Base-by-base conservation (phyloP, 1,140 invertebrate genomes). In the Drosophila carrolli region DNA sequence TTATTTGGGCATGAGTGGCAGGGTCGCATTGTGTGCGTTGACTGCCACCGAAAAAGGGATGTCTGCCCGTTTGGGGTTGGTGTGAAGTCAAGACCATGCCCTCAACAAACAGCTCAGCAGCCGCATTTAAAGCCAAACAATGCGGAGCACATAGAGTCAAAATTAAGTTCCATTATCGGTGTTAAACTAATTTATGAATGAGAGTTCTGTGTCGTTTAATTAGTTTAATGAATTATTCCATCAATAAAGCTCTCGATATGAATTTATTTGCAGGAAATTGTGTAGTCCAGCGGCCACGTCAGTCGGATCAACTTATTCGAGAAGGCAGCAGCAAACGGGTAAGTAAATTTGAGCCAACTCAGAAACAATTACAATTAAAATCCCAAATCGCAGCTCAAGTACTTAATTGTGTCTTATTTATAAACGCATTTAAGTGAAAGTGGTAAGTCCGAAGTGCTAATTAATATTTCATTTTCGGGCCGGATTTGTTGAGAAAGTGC, bases 281-380 rank as follows among this genome's bases (percentile, higher is more conserved):
- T 92, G 95, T 96, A 44, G 95, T 97, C 46, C 96, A 96, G 93
- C 95, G 96, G 81, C 95, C 95, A 27, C 95, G 95, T 55, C 94
- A 96, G 81, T 94, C 94, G 14, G 95, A 95, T 92, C 95, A 96
- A 91, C 94, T 95, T 68, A 96, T 96, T 76, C 93, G 94, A 57
- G 96, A 96, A 90, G 95, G 95, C 66, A 95, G 94, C 90, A 95
- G 95, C 71, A 96, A 95, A 91, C 93, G 96, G 93, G 96, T 96
- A 93, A 95, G 95, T 71, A 23, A 44, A 44, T 53, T 14, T 32
- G 14, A 11, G 6, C 7, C 11, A 53, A 44, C 19, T 43, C 58
- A 19, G 13, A 50, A 7, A 23, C 32, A 59, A 13, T 50, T 8
- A 9, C 19, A 40, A 35, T 44, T 23, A 9, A 5, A 41, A 27